Conservation (phyloP, 1,140 invertebrate genomes). For the Microplitis mediator region DNA sequence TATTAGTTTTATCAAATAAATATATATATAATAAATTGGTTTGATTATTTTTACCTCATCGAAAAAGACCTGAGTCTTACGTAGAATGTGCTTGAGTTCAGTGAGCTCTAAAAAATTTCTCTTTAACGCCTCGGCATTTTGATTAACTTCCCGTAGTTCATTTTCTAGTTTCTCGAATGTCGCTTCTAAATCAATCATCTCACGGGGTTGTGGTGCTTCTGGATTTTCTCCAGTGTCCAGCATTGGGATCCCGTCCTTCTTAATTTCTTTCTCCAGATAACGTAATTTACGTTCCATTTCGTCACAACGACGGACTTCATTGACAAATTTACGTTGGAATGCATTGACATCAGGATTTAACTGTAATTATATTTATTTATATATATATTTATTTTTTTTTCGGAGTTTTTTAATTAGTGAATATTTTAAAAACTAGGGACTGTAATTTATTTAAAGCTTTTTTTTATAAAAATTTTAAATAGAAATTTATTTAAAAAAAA, state of each 20-base stretch:
- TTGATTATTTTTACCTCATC: conserved; percentile 80
- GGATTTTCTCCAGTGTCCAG: conserved; percentile 96
- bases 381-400: too few relatives aligned
- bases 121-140: conserved; percentile 95
- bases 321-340: conserved; percentile 95
- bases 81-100: conserved; percentile 93
- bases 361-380: conserved; percentile 64
- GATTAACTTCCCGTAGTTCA: conserved; percentile 95
- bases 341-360: conserved; percentile 94
- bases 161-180: conserved; percentile 96
- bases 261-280: conserved; percentile 97
- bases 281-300: conserved; percentile 95
- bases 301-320: conserved; percentile 92
- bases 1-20: neutral
- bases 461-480: too few relatives aligned
- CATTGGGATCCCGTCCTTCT: conserved; percentile 97
- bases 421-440: neutral
- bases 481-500: too few relatives aligned
- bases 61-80: conserved; percentile 97
- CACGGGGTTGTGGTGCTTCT: conserved; percentile 95
- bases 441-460: too few relatives aligned
- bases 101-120: conserved; percentile 95
- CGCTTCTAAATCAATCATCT: conserved; percentile 99
- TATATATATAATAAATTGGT: neutral
- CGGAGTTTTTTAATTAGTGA: neutral